Conservation (phyloP, 2,113 vertebrate genomes). For the rabbit (Oryctolagus cuniculus) region mOryCun1.1 NC_091434.1:141397501-141398000, state of each 20-base stretch:
- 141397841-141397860: background rate
- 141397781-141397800: background rate
- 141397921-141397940: constrained; percentile 3
- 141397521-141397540: background rate
- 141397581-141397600: background rate
- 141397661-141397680: background rate
- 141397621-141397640: background rate
- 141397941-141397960: constrained; percentile 22
- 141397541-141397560: background rate
- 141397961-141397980: constrained; percentile 21
- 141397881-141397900: background rate
- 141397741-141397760: constrained; percentile 6
- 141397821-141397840: constrained; percentile 34
- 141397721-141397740: background rate
- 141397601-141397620: background rate
- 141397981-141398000: constrained; percentile 23
- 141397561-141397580: background rate
- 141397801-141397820: background rate
- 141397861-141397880: constrained; percentile 4
- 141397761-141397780: background rate
- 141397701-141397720: constrained; percentile 45
- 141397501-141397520: background rate
- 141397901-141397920: background rate
- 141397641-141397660: background rate
- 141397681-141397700: background rate